Conservation (phyloP, 2,113 vertebrate genomes). For the Gulo gulo region DNA sequence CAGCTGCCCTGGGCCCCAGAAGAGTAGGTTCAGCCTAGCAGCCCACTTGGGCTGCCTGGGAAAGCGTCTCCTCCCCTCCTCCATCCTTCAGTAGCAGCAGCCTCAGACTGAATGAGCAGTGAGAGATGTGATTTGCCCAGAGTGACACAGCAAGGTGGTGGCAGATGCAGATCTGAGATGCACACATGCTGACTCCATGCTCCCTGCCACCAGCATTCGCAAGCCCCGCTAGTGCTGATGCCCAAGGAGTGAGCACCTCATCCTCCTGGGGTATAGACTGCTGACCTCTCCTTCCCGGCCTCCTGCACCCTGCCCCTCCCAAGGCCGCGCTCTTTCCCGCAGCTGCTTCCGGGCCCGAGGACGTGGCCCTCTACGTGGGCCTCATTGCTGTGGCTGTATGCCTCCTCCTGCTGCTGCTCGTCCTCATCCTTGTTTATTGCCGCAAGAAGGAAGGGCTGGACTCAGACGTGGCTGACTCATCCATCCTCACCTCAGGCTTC, state of each 20-base stretch:
- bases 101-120: neutral
- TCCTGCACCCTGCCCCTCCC: neutral
- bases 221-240: neutral
- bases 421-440: slow-evolving; percentile 94
- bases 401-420: slow-evolving; percentile 93
- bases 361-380: slow-evolving; percentile 95
- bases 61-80: neutral
- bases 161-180: neutral
- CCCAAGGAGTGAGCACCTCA: neutral
- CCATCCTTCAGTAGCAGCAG: neutral
- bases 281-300: neutral
- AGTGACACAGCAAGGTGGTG: neutral
- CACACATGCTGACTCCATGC: fast-evolving
- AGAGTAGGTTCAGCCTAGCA: neutral
- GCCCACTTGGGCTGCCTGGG: neutral
- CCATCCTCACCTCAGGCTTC: slow-evolving; percentile 98
- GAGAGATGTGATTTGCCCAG: neutral
- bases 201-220: neutral
- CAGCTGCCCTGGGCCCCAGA: neutral
- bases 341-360: slow-evolving; percentile 90
- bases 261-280: neutral
- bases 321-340: neutral
- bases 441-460: slow-evolving; percentile 96
- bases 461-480: slow-evolving; percentile 96
- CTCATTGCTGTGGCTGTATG: slow-evolving; percentile 94